Percentiles rank a stretch among this genome's conserved stretches.
Conservation (phyloP, 2,113 vertebrate species). For the Callipepla californica region DNA sequence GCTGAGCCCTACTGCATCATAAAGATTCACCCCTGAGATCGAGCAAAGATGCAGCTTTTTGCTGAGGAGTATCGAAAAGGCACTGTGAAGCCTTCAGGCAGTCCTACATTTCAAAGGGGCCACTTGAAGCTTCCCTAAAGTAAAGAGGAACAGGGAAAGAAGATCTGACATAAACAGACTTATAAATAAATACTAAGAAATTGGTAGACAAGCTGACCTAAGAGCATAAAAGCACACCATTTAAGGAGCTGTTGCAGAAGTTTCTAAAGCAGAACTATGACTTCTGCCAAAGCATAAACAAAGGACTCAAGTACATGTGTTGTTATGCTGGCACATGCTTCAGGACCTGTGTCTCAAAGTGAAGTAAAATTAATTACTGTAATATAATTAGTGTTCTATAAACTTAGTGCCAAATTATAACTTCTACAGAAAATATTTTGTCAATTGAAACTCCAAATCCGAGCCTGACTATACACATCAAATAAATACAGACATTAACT, state of each 20-base stretch:
- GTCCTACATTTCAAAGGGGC: not conserved
- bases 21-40: not conserved
- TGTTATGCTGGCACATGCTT: not conserved
- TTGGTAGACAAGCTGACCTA: not conserved
- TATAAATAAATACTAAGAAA: not conserved
- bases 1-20: not conserved
- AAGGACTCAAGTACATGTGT: not conserved
- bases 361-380: conserved; percentile 3
- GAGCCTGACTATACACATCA: not conserved
- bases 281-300: not conserved
- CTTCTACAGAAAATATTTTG: not conserved
- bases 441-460: not conserved
- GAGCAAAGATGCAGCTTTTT: not conserved
- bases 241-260: not conserved
- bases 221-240: not conserved
- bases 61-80: not conserved
- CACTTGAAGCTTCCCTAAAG: not conserved
- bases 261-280: not conserved
- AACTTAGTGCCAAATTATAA: not conserved
- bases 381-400: not conserved
- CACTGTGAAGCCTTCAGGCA: not conserved
- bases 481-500: not conserved
- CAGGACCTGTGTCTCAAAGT: not conserved
- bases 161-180: not conserved
- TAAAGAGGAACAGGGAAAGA: not conserved